phyloP scores from a whole-genome alignment of 2,113 vertebrate genomes.

The Dendropsophus ebraccatus region DNA sequence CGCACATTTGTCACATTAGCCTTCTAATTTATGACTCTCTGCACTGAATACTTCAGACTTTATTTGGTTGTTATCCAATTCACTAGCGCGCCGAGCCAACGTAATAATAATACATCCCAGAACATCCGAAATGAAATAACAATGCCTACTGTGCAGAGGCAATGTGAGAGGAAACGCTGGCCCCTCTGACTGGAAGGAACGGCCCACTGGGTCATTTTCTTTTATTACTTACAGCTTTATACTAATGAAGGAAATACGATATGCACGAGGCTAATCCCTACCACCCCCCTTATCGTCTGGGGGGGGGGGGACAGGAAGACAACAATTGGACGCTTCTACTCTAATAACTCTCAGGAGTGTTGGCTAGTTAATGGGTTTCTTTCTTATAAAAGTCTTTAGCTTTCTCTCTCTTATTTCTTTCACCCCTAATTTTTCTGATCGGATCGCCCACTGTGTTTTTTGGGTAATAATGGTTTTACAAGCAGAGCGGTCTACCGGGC shows the following conservation, averaged over 20 bases:
- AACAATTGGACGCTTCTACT: too few relatives aligned
- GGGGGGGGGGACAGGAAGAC: too few relatives aligned
- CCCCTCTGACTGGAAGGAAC: neutral
- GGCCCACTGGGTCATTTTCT: neutral
- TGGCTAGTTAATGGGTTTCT: too few relatives aligned
- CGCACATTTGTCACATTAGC: conserved; percentile 1
- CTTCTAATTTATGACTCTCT: neutral
- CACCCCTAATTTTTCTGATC: too few relatives aligned
- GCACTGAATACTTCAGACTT: neutral
- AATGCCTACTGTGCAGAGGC: neutral
- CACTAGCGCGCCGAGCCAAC: conserved; percentile 13
- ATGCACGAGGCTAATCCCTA: too few relatives aligned
- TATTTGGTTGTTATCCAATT: conserved; percentile 27
- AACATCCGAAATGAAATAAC: neutral
- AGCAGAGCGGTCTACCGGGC: neutral
- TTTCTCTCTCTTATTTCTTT: too few relatives aligned
- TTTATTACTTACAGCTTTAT: too few relatives aligned
- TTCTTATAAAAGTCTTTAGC: too few relatives aligned
- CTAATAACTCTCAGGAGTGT: too few relatives aligned
- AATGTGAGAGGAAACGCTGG: neutral
- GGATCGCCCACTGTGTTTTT: too few relatives aligned
- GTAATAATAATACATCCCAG: conserved; percentile 8
- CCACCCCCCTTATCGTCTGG: too few relatives aligned
- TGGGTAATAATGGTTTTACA: conserved; percentile 5
- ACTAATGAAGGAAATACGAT: too few relatives aligned